Evolutionary conservation across 2,888 invertebrate species (phyloP).

Genomic region (Rugalucina vietnamica): DNA sequence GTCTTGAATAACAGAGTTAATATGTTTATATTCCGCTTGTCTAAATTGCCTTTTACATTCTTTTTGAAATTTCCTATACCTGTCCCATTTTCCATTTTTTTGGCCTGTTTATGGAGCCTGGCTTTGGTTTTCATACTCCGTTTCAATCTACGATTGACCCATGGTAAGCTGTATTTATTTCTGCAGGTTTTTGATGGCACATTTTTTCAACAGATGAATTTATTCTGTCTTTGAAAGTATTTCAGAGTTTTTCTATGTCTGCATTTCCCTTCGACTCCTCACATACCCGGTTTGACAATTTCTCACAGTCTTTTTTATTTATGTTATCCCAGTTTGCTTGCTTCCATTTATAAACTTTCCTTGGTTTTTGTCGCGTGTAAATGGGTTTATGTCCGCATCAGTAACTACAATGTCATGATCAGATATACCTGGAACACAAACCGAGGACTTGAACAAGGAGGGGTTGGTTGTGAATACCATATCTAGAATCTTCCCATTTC

Average conservation of each 20-base stretch:
- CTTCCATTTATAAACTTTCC: slow-evolving; percentile 6
- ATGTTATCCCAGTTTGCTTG: slow-evolving; percentile 1
- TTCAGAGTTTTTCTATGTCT: not conserved
- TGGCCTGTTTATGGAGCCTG: slow-evolving; percentile 11
- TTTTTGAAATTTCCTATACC: slow-evolving; percentile 12
- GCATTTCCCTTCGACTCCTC: not conserved
- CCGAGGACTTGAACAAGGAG: slow-evolving; percentile 44
- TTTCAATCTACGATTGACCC: slow-evolving; percentile 8
- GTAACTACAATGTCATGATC: slow-evolving; percentile 50
- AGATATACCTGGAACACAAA: slow-evolving; percentile 42
- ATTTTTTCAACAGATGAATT: not conserved
- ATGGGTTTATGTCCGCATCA: slow-evolving; percentile 25
- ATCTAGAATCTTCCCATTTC: slow-evolving; percentile 32
- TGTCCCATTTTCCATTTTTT: not conserved
- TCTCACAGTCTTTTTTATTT: not conserved
- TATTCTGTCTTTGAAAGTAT: not conserved
- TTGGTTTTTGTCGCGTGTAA: not conserved
- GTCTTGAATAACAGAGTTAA: not conserved
- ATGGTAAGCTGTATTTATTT: not conserved
- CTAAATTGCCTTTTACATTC: slow-evolving; percentile 10
- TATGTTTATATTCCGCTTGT: not conserved
- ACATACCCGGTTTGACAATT: not conserved
- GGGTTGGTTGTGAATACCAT: slow-evolving; percentile 51
- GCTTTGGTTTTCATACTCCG: not conserved
- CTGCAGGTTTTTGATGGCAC: not conserved